These are phyloP conservation scores for Bimastos eiseni DNA, from an alignment of 2,888 invertebrate genomes.

Conservation along the genomic window DNA sequence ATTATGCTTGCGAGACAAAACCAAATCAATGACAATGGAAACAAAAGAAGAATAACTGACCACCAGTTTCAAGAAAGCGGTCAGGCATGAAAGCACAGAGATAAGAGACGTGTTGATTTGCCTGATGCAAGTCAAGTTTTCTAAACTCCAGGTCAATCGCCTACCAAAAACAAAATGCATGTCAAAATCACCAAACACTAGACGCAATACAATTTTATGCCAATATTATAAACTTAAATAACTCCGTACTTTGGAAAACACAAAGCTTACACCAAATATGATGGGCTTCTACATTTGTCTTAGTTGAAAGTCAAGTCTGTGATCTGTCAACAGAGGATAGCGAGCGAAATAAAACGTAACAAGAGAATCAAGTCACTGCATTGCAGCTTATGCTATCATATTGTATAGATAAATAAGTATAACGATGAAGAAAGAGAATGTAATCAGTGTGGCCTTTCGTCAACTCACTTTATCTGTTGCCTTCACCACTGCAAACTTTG, in stretches of 20 bases:
- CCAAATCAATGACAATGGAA: not conserved
- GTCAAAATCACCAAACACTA: not conserved
- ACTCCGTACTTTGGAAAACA: too few species aligned
- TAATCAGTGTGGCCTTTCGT: too few species aligned
- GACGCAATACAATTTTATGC: too few species aligned
- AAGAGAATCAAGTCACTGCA: too few species aligned
- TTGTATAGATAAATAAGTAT: too few species aligned
- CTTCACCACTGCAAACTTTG: conserved; percentile 70
- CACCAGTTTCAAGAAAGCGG: conserved; percentile 84
- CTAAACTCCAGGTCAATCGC: conserved; percentile 85
- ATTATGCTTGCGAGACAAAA: not conserved
- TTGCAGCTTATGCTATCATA: too few species aligned
- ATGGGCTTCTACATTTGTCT: too few species aligned
- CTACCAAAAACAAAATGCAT: conserved; percentile 40
- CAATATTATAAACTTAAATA: too few species aligned
- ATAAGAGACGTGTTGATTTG: conserved; percentile 81
- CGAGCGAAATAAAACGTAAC: not conserved
- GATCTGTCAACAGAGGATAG: too few species aligned
- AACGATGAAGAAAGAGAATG: too few species aligned
- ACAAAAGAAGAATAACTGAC: conserved; percentile 59
- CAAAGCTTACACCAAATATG: too few species aligned
- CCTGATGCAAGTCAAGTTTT: conserved; percentile 84
- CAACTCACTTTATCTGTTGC: conserved; percentile 70
- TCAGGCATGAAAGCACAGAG: conserved; percentile 92
- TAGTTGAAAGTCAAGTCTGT: too few species aligned